Evolutionary conservation across 2,797 vertebrate species (phyloP), one percentile per base, ranked within the genome.

Genomic region (Octomys mimax): DNA sequence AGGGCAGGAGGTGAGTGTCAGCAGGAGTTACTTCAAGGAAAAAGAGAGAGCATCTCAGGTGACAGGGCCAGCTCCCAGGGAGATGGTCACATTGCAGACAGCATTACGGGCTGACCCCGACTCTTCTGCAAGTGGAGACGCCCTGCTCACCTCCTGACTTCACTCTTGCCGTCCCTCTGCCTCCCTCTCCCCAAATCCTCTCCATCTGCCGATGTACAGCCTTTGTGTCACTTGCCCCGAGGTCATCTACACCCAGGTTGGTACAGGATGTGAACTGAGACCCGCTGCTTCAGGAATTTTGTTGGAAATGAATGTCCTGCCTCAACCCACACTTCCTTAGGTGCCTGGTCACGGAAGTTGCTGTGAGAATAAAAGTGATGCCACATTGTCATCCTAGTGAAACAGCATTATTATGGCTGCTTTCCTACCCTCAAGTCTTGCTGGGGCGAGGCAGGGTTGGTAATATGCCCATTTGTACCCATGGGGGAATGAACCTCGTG

Each of bases 101-200:
- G 28, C 16, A 0, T 33, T 26, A 18, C 2, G 59, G 79, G 12
- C 46, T 22, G 33, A 49, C 11, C 3, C 57, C 0, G 0, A 22
- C 24, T 79, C 24, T 36, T 88, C 26, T 64, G 49, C 21, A 2
- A 52, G 39, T 1, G 46, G 61, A 83, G 52, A 52, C 33, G 9
- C 24, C 61, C 11, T n/a, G 42, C 46, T 33, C 2, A 1, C 52
- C 57, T 94, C 52, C 31, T 36, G 3, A 26, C 16, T 28, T 59
- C 28, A 28, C 5, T 52, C 3, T 66, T 24, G n/a, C 64, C 16
- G 57, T 5, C 16, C 59, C 5, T 46, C 59, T 10, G 16, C 2
- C 16, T 52, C 14, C 21, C 13, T 26, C 36, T 89, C 54, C 36
- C 39, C 31, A 21, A 42, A 42, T 36, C 52, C 46, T 79, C 28